phyloP scores from a whole-genome alignment of 2,888 invertebrate genomes.

The Pandemis cinnamomeana region DNA sequence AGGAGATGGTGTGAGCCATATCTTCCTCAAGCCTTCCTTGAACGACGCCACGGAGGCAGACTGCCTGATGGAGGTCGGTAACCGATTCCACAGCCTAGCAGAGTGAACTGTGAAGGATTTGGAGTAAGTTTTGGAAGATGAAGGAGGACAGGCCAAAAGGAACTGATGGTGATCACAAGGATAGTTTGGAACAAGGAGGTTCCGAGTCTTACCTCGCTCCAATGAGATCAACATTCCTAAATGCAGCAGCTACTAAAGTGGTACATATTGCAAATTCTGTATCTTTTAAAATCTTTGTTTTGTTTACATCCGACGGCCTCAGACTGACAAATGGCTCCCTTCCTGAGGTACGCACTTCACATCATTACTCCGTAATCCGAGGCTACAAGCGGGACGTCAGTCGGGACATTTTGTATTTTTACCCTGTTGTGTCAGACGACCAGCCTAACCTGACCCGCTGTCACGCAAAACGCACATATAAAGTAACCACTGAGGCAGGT shows the following conservation, averaged over 20 bases:
- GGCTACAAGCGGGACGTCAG: conserved; percentile 51
- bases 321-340: conserved; percentile 11
- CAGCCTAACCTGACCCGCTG: conserved; percentile 34
- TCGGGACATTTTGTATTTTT: conserved; percentile 58
- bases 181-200: not conserved
- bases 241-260: not conserved
- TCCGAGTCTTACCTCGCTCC: not conserved
- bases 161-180: too few species aligned
- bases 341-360: conserved; percentile 47
- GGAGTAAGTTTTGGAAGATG: too few species aligned
- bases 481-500: conserved; percentile 44
- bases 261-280: not conserved
- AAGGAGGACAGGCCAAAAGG: too few species aligned
- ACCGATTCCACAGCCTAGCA: too few species aligned
- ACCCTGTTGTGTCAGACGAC: conserved; percentile 38
- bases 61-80: too few species aligned
- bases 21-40: too few species aligned
- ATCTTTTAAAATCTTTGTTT: not conserved
- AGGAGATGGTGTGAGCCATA: too few species aligned
- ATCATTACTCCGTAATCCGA: conserved; percentile 63
- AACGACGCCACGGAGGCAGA: too few species aligned
- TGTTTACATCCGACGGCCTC: not conserved
- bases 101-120: too few species aligned
- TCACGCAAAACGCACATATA: conserved; percentile 25
- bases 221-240: not conserved